Evolutionary conservation across 2,888 invertebrate species (phyloP).

Genomic region (Poecilobothrus nobilitatus): DNA sequence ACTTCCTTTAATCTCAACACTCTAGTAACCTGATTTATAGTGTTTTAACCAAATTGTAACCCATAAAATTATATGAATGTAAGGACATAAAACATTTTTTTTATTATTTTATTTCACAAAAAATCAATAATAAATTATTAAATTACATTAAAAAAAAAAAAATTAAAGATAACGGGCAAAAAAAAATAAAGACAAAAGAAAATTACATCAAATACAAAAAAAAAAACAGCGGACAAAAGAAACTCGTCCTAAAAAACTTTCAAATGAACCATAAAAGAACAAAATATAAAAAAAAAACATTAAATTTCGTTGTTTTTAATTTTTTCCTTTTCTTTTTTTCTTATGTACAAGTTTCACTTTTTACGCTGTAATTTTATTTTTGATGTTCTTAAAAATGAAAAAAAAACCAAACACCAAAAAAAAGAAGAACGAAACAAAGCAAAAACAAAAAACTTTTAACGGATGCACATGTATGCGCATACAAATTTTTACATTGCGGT

Average conservation of each 20-base stretch:
- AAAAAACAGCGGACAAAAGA: neutral
- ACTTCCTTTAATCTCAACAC: too few species aligned
- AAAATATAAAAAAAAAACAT: neutral
- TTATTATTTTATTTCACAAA: too few species aligned
- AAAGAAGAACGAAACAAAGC: too few species aligned
- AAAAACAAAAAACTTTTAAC: neutral
- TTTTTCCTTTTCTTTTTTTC: neutral
- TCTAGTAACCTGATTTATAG: too few species aligned
- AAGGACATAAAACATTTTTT: too few species aligned
- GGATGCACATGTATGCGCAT: constrained; percentile 6
- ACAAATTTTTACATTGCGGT: constrained; percentile 5
- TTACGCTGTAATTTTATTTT: neutral
- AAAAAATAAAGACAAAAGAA: too few species aligned
- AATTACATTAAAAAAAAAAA: too few species aligned
- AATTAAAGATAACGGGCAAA: too few species aligned
- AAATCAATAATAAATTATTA: too few species aligned
- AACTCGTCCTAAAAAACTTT: neutral
- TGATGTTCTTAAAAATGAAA: neutral
- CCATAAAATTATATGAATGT: too few species aligned
- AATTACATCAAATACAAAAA: neutral
- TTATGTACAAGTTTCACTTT: neutral
- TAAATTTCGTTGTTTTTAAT: neutral
- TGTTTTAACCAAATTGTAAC: too few species aligned
- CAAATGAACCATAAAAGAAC: neutral
- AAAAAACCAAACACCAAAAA: too few species aligned